These are phyloP conservation scores for Cotesia congregata DNA, from an alignment of 2,888 invertebrate genomes.

Conservation along the genomic window DNA sequence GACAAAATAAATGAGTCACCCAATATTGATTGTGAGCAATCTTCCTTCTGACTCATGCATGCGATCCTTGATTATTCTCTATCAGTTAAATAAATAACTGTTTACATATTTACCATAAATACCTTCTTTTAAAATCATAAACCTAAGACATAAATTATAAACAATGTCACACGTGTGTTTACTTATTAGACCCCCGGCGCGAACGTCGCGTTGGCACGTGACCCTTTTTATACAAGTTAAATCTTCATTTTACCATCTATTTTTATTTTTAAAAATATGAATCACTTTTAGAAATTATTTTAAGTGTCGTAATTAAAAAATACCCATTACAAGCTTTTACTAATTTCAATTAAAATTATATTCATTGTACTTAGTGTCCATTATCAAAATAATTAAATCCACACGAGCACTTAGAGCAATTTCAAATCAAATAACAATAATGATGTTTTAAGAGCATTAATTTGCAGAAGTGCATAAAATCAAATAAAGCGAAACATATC, in stretches of 20 bases:
- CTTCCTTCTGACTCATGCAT: not conserved
- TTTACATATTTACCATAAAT: not conserved
- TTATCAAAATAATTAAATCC: not conserved
- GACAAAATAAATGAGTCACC: too few species aligned
- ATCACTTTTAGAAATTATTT: not conserved
- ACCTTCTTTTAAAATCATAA: not conserved
- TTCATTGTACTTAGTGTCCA: not conserved
- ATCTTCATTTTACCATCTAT: conserved; percentile 19
- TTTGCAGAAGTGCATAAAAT: not conserved
- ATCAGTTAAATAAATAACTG: not conserved
- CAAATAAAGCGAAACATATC: not conserved
- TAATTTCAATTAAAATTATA: not conserved
- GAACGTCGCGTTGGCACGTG: conserved; percentile 49
- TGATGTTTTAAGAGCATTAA: not conserved
- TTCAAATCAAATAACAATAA: not conserved
- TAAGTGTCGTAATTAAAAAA: not conserved
- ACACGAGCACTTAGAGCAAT: not conserved
- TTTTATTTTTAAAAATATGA: conserved; percentile 37
- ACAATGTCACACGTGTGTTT: conserved; percentile 31
- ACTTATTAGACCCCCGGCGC: conserved; percentile 42
- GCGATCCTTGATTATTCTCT: not conserved
- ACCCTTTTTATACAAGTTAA: conserved; percentile 25
- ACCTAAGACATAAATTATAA: conserved; percentile 1
- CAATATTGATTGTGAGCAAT: not conserved
- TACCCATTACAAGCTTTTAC: not conserved